Evolutionary conservation across 2,888 invertebrate genomes (phyloP).

Genomic region (Melangyna quadrimaculata): DNA sequence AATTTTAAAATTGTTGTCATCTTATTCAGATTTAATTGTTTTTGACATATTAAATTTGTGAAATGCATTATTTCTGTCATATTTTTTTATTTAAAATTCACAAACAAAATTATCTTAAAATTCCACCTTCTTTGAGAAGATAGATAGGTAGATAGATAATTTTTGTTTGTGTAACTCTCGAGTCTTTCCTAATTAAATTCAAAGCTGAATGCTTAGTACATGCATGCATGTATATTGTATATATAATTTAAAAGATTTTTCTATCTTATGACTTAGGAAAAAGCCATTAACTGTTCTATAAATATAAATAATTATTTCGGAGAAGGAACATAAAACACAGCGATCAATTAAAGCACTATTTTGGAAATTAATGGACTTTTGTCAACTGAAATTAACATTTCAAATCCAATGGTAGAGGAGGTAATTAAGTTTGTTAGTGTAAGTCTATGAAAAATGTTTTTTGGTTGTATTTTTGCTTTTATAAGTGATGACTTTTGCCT

Average conservation of each 20-base stretch:
- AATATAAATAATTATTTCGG: not conserved
- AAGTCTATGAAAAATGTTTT: constrained; percentile 17
- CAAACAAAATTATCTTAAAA: too few relatives aligned
- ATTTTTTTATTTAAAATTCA: too few relatives aligned
- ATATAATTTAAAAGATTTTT: not conserved
- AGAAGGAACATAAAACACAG: not conserved
- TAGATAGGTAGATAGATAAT: too few relatives aligned
- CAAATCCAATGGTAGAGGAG: not conserved
- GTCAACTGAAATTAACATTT: constrained; percentile 35
- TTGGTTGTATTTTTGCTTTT: not conserved
- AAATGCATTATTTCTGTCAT: too few relatives aligned
- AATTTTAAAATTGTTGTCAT: too few relatives aligned
- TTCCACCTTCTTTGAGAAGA: too few relatives aligned
- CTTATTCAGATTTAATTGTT: too few relatives aligned
- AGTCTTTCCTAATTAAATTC: not conserved
- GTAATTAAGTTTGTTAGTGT: constrained; percentile 45
- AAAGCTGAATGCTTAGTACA: not conserved
- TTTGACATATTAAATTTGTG: too few relatives aligned
- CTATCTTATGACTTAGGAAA: not conserved
- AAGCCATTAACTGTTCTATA: not conserved
- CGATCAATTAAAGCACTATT: constrained; percentile 45
- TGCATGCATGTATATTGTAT: too few relatives aligned
- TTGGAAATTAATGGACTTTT: not conserved
- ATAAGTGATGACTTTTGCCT: not conserved
- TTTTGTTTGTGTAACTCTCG: not conserved